Evolutionary conservation across 35 echinoderm and acorn worm species (phyloP).

Genomic region (Patiria miniata): DNA sequence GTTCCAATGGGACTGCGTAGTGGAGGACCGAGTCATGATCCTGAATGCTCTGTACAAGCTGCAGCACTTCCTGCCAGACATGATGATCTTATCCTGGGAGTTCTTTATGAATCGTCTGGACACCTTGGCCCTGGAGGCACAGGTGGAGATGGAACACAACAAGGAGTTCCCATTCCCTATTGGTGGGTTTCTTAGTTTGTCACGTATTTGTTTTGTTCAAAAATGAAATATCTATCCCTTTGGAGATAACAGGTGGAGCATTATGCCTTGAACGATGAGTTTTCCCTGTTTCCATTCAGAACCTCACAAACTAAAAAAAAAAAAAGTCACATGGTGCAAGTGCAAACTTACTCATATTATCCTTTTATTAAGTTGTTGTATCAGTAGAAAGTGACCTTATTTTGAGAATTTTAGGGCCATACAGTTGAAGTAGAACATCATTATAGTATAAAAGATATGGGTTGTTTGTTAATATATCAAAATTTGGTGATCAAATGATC

Average conservation of each 20-base stretch:
- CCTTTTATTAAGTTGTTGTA: no score
- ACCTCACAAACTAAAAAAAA: background rate
- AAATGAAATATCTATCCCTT: no score
- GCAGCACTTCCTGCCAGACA: constrained; percentile 73
- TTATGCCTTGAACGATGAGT: no score
- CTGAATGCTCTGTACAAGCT: constrained; percentile 67
- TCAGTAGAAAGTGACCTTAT: no score
- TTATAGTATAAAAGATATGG: no score
- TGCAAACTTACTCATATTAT: no score
- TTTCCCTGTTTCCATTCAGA: background rate
- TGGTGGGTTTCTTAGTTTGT: constrained; percentile 55
- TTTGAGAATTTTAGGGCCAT: no score
- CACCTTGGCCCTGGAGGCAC: constrained; percentile 89
- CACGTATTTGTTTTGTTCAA: no score
- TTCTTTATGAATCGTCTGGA: constrained; percentile 97
- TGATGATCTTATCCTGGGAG: constrained; percentile 80
- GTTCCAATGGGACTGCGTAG: constrained; percentile 97
- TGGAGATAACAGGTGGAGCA: no score
- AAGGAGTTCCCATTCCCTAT: constrained; percentile 97
- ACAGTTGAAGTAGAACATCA: no score
- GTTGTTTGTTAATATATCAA: no score
- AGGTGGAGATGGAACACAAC: constrained; percentile 92
- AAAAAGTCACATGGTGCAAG: background rate
- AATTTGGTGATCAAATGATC: no score
- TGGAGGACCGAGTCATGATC: constrained; percentile 91